Base-by-base conservation (phyloP, 2,888 invertebrate genomes). In the Thyatira batis region DNA sequence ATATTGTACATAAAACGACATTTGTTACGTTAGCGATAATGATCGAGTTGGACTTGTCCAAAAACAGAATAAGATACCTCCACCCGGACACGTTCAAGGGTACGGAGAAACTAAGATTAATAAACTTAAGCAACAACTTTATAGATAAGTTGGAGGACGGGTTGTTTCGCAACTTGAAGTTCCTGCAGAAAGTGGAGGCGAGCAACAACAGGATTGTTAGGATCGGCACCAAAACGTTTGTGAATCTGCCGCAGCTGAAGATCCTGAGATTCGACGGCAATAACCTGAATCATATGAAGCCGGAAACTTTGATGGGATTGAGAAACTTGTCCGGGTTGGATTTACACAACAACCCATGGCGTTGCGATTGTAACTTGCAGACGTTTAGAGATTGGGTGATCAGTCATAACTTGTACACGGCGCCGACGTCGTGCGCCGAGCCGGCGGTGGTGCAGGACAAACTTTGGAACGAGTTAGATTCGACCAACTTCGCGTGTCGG, bases 281-380 rank as follows among this genome's bases (percentile, higher is more conserved):
- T 82, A 94, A 94, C 67, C 87, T 98, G 57, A 95, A 93, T 49
- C 93, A 93, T 52, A 91, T 97, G 76, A 93, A 93, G 60, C 92
- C 94, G 33, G 94, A 95, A 72, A 94, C 95, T 61, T 94, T 97
- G 68, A 92, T 94, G 69, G 93, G 93, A 17, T 85, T 97, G 48
- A 91, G 93, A 46, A 95, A 94, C 75, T 89, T 98, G 54, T 94
- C 94, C 23, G 95, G 96, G 53, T 85, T 98, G 39, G 95, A 95
- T 69, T 88, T 98, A 45, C 94, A 95, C 70, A 95, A 95, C 64
- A 98, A 98, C 81, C 96, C 96, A 0, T 98, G 98, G 98, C 93
- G 95, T 55, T 98, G 98, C 82, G 97, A 98, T 73, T 98, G 98
- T 80, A 94, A 95, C 67, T 87, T 98, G 61, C 95, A 96, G 76